phyloP scores from a whole-genome alignment of 2,888 invertebrate genomes.

The Amphiduros pacificus region DNA sequence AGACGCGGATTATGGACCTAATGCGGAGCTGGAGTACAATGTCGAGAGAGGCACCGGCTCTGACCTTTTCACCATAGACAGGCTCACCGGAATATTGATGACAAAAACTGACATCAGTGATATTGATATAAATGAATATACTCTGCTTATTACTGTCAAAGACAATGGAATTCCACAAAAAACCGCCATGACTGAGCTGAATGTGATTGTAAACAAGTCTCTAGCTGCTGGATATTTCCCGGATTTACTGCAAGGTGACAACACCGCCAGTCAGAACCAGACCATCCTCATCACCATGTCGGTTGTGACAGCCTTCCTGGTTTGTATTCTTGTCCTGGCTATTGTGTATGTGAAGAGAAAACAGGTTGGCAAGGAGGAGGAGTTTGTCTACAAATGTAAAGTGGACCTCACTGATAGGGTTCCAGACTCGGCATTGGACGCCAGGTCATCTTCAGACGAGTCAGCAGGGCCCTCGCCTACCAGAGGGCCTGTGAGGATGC shows the following conservation, averaged over 20 bases:
- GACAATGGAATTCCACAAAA: slow-evolving; percentile 22
- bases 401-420: no score
- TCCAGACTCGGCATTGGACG: background rate
- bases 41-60: slow-evolving; percentile 26
- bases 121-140: slow-evolving; percentile 6
- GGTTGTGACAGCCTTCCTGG: slow-evolving; percentile 11
- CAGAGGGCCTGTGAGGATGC: no score
- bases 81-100: slow-evolving; percentile 21
- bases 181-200: slow-evolving; percentile 10
- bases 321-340: slow-evolving; percentile 9
- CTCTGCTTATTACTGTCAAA: slow-evolving; percentile 25
- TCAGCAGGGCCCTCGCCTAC: background rate
- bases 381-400: background rate
- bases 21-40: slow-evolving; percentile 23
- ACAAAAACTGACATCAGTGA: slow-evolving; percentile 10
- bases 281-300: slow-evolving; percentile 20
- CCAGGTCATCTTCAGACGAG: no score
- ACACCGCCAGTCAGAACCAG: slow-evolving; percentile 8
- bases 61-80: slow-evolving; percentile 23
- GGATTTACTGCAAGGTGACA: background rate
- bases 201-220: slow-evolving; percentile 18
- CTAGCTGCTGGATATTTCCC: background rate
- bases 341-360: slow-evolving; percentile 7
- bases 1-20: slow-evolving; percentile 27
- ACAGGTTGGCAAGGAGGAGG: background rate